Evolutionary conservation across 2,888 invertebrate genomes (phyloP), one percentile per base, ranked within the genome.

Genomic region (Watsonalla cultraria): DNA sequence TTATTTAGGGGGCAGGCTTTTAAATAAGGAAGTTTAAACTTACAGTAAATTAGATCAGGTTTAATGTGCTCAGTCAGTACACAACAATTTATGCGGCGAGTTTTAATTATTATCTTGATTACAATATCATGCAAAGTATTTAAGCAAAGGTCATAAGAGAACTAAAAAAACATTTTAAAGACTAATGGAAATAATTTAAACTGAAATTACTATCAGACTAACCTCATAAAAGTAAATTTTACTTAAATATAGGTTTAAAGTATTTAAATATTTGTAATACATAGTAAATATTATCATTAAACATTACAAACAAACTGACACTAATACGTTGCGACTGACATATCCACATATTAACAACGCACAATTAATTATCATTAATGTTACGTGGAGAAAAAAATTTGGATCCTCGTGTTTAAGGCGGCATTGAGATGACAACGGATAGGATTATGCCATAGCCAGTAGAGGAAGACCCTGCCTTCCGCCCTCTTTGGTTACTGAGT

Each of bases 341-440:
- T 72, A 82, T 73, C 75, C 78, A 76, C 74, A 72, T 80, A 82
- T 84, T 80, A 84, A 80, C 78, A 76, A 70, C 74, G 68, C 70
- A 79, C 86, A 83, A 88, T 87, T 86, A 87, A 86, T 87, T 82
- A 86, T 84, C 80, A 84, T 84, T 86, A 86, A 76, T 68, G 80
- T 69, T 24, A 80, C 72, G 73, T 63, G 74, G 68, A 76, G 80
- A 5, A 86, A 86, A 84, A 82, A 80, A 78, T 76, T 76, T 68
- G 78, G 80, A 83, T 84, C 75, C 73, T 86, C 89, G 89, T 89
- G 89, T 72, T 74, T 74, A 69, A 81, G 76, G 76, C 82, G 88
- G 87, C 90, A 90, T 89, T 90, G 90, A 90, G 86, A 88, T 76
- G 87, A 89, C 89, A 89, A 82, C 82, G 72, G 75, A 70, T 80